Conservation (phyloP, 2,113 vertebrate genomes). For the Vicugna pacos region DNA sequence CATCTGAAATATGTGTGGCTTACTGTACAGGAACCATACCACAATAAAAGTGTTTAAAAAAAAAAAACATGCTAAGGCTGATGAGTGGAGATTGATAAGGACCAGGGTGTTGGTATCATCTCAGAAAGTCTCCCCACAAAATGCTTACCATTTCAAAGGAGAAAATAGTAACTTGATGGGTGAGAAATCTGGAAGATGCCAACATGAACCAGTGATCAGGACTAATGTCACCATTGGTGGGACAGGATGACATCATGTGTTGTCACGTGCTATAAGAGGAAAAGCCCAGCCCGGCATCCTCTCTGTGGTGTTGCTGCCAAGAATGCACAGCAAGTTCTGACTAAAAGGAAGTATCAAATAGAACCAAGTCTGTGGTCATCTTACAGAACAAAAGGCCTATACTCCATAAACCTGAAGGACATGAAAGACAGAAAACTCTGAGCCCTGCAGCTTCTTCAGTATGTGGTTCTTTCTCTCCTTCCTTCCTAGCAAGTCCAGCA, state of each 20-base stretch:
- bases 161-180: neutral
- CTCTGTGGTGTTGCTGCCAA: neutral
- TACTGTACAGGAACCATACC: too few species aligned
- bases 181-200: neutral
- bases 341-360: neutral
- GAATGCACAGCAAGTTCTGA: neutral
- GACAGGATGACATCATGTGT: neutral
- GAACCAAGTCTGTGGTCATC: neutral
- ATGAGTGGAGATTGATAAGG: neutral
- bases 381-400: neutral
- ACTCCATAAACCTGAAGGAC: neutral
- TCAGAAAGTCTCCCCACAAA: slow-evolving; percentile 11
- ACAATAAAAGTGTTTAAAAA: too few species aligned
- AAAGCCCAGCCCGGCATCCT: neutral
- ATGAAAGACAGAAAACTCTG: neutral
- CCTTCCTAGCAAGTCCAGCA: too few species aligned
- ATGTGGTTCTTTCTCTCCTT: neutral
- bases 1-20: too few species aligned
- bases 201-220: neutral
- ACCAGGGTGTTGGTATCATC: neutral
- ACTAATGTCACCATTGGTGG: neutral
- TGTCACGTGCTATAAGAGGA: neutral
- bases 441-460: neutral
- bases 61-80: neutral
- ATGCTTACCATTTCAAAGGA: neutral